A percentile compares a stretch with the other conserved stretches of the same genome.
These are phyloP conservation scores for Stenolophus ochropezus DNA, from an alignment of 2,888 invertebrate genomes.

Conservation along the genomic window DNA sequence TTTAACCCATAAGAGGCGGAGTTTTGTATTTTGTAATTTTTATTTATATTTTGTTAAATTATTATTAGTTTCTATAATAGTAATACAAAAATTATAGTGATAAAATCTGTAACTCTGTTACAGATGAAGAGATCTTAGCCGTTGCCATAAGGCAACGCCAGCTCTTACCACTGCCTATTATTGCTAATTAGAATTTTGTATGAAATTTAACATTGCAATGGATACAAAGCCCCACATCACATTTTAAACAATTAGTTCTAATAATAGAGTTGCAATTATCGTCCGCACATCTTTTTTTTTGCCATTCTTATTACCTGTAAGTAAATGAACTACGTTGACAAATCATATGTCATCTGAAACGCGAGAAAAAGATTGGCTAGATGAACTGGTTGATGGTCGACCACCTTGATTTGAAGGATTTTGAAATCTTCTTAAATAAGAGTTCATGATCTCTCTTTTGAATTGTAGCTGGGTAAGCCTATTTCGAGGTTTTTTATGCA, in stretches of 20 bases:
- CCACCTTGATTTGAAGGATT: conserved; percentile 7
- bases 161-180: background rate
- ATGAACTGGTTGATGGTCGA: conserved; percentile 5
- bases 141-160: background rate
- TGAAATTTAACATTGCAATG: conserved; percentile 9
- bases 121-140: too few species aligned
- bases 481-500: background rate
- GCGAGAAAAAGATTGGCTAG: background rate
- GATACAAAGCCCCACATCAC: conserved; percentile 36
- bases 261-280: conserved; percentile 19
- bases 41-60: too few species aligned
- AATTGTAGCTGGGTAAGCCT: conserved; percentile 23
- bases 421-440: conserved; percentile 1
- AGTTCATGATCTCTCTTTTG: conserved; percentile 27
- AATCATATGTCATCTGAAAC: conserved; percentile 2
- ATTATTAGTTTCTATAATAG: too few species aligned
- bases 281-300: conserved; percentile 42
- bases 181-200: too few species aligned
- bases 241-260: conserved; percentile 38
- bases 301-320: background rate
- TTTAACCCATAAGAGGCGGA: too few species aligned
- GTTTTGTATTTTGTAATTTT: too few species aligned
- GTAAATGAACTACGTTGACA: conserved; percentile 26
- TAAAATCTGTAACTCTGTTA: too few species aligned
- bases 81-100: too few species aligned